These are phyloP conservation scores for Dione juno DNA, from an alignment of 2,888 invertebrate species.

Conservation along the genomic window DNA sequence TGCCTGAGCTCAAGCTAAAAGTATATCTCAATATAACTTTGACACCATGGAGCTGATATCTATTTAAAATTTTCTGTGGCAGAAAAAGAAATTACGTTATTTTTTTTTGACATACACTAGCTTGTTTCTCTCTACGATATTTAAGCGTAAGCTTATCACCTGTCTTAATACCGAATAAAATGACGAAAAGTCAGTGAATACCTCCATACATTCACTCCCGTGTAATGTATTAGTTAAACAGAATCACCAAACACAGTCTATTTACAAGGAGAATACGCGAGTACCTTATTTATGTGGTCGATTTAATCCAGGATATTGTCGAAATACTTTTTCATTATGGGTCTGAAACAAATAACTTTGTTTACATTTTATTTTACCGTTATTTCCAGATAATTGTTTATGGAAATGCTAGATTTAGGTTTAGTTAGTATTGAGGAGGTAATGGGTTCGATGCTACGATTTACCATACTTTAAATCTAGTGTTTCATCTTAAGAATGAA, in stretches of 20 bases:
- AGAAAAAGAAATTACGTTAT: too few species aligned
- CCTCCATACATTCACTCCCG: not conserved
- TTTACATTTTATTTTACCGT: not conserved
- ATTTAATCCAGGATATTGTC: slow-evolving; percentile 39
- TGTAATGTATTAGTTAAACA: slow-evolving; percentile 17
- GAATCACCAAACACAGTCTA: not conserved
- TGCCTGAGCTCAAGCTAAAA: too few species aligned
- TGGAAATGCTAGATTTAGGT: not conserved
- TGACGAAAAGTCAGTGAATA: not conserved
- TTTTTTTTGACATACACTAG: too few species aligned
- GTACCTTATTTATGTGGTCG: slow-evolving; percentile 30
- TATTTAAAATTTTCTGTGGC: too few species aligned
- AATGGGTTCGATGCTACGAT: not conserved
- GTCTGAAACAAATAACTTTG: not conserved
- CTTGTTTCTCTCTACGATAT: too few species aligned
- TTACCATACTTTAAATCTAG: not conserved
- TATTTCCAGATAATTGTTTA: not conserved
- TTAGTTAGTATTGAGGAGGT: not conserved
- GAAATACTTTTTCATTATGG: slow-evolving; percentile 36
- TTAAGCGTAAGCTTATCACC: too few species aligned
- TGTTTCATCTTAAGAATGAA: too few species aligned
- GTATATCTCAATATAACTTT: too few species aligned
- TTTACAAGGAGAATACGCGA: slow-evolving; percentile 6
- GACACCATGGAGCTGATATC: too few species aligned
- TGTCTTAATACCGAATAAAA: not conserved